Conservation (phyloP, 2,888 invertebrate genomes). For the Xestia ashworthii region DNA sequence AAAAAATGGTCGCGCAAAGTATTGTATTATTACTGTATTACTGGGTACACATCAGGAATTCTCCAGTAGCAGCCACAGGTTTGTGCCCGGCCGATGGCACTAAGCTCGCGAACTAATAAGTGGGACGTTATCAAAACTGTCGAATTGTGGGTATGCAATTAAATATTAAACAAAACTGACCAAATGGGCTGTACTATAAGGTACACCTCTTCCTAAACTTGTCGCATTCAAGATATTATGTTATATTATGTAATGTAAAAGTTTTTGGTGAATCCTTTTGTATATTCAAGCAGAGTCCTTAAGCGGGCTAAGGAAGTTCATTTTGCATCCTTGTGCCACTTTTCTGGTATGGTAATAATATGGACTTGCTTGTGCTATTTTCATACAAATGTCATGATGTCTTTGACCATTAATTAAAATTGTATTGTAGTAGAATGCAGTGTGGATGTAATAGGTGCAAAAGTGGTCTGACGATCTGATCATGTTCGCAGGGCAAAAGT, state of each 20-base stretch:
- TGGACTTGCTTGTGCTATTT: background rate
- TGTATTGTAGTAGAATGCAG: too few relatives aligned
- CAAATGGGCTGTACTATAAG: background rate
- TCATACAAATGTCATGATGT: background rate
- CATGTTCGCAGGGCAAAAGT: too few relatives aligned
- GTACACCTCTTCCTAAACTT: background rate
- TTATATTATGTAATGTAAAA: background rate
- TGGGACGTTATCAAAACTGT: background rate
- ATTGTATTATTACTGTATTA: too few relatives aligned
- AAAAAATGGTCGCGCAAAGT: too few relatives aligned
- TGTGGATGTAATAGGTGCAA: too few relatives aligned
- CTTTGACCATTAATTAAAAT: background rate
- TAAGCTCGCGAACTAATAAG: background rate
- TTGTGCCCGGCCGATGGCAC: background rate
- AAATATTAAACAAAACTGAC: background rate
- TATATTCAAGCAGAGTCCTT: constrained; percentile 1
- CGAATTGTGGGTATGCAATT: background rate
- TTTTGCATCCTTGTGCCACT: background rate
- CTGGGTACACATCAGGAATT: background rate
- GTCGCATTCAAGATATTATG: background rate
- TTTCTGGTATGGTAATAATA: background rate
- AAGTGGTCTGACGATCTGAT: too few relatives aligned
- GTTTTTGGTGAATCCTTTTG: constrained; percentile 11
- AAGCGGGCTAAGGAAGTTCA: background rate
- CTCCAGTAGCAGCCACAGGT: background rate